Evolutionary conservation across 2,113 vertebrate genomes (phyloP).

Genomic region (Corvus hawaiiensis): DNA sequence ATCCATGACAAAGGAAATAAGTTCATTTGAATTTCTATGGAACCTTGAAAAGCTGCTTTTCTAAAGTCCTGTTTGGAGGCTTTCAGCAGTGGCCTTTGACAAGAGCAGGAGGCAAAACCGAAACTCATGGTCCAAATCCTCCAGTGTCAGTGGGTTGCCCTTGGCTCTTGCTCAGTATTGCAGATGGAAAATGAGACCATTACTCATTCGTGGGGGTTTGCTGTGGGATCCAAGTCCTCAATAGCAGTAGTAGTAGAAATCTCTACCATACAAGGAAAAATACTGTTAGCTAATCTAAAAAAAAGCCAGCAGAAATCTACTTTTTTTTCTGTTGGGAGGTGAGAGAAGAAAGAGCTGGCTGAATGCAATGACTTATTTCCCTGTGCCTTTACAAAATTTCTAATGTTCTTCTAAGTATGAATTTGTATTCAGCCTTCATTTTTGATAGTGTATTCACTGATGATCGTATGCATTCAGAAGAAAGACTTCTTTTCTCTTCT

Average conservation of each 20-base stretch:
- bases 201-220: background rate
- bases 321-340: background rate
- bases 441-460: background rate
- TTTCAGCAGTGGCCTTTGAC: constrained; percentile 22
- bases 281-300: background rate
- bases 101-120: background rate
- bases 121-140: background rate
- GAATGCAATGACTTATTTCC: background rate
- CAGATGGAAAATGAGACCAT: background rate
- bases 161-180: background rate
- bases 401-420: background rate
- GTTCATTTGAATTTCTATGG: constrained; percentile 22
- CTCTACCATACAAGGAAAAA: background rate
- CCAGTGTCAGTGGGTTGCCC: background rate
- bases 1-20: constrained; percentile 30
- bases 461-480: rapidly evolving
- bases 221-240: background rate
- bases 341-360: background rate
- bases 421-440: background rate
- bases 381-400: background rate
- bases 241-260: background rate
- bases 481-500: background rate
- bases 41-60: background rate
- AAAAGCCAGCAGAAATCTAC: background rate
- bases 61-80: background rate